Evolutionary conservation across 2,797 vertebrate genomes (phyloP).

Genomic region (Setipinna tenuifilis): DNA sequence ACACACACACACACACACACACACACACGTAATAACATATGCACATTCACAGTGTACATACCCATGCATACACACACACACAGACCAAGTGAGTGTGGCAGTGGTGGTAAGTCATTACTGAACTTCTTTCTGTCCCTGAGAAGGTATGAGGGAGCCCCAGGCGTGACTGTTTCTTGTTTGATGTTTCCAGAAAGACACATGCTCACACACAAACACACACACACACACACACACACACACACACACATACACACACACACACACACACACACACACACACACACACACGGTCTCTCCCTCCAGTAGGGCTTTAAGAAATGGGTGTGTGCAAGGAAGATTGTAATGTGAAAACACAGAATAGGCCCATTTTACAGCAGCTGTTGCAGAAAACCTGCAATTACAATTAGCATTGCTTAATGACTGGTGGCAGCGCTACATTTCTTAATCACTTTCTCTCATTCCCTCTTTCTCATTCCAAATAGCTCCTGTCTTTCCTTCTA

Average conservation of each 20-base stretch:
- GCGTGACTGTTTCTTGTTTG: slow-evolving; percentile 18
- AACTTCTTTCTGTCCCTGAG: slow-evolving; percentile 22
- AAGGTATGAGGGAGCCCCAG: slow-evolving; percentile 15
- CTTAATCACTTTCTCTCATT: neutral
- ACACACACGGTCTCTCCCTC: neutral
- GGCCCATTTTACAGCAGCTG: slow-evolving; percentile 3
- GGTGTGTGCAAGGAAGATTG: neutral
- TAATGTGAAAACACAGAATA: neutral
- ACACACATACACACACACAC: neutral
- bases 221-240: slow-evolving; percentile 12
- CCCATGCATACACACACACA: neutral
- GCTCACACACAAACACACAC: neutral
- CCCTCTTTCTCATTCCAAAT: neutral
- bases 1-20: neutral
- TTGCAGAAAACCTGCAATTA: slow-evolving; percentile 3
- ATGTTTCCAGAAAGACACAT: neutral
- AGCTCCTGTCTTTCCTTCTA: neutral
- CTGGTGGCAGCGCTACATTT: neutral
- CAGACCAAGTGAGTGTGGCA: neutral
- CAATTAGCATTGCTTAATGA: slow-evolving; percentile 12
- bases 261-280: neutral
- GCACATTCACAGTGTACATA: neutral
- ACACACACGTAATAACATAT: neutral
- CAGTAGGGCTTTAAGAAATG: slow-evolving; percentile 2
- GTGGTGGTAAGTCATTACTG: slow-evolving; percentile 5